Conservation (phyloP, 2,797 vertebrate genomes). For the Cryptoblepharus egeriae region DNA sequence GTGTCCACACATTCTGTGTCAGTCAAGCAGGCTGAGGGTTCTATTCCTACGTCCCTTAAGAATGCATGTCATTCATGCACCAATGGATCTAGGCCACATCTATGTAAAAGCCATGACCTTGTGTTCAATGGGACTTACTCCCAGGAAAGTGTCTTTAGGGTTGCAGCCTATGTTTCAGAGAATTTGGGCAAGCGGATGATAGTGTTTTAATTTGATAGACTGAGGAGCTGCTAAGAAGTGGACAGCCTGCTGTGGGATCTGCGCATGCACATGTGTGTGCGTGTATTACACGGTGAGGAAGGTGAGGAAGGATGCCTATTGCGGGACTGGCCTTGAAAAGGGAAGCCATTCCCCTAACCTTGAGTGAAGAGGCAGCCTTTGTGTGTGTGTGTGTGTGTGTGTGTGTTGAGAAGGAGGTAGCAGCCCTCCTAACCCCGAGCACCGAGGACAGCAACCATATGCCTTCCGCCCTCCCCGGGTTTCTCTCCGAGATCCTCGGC, state of each 20-base stretch:
- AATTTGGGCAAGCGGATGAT: no score
- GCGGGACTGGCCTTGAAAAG: neutral
- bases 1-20: no score
- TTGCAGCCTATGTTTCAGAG: no score
- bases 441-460: slow-evolving; percentile 69
- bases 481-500: slow-evolving; percentile 62
- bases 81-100: no score
- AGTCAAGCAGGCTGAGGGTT: no score
- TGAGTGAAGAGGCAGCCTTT: slow-evolving; percentile 11
- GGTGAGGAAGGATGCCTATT: slow-evolving; percentile 47
- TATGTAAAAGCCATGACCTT: no score
- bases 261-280: neutral
- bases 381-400: slow-evolving; percentile 5
- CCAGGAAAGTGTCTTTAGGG: no score
- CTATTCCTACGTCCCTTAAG: no score
- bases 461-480: slow-evolving; percentile 59
- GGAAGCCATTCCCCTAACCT: slow-evolving; percentile 36
- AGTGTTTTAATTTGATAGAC: slow-evolving; percentile 13
- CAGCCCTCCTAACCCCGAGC: slow-evolving; percentile 73
- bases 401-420: slow-evolving; percentile 52
- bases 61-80: no score
- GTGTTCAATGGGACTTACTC: no score
- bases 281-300: neutral
- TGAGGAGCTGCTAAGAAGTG: neutral
- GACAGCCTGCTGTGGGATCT: neutral